Percentiles rank a stretch among this genome's conserved stretches.
phyloP scores from a whole-genome alignment of 1,140 invertebrate genomes.

The Spodoptera litura region DNA sequence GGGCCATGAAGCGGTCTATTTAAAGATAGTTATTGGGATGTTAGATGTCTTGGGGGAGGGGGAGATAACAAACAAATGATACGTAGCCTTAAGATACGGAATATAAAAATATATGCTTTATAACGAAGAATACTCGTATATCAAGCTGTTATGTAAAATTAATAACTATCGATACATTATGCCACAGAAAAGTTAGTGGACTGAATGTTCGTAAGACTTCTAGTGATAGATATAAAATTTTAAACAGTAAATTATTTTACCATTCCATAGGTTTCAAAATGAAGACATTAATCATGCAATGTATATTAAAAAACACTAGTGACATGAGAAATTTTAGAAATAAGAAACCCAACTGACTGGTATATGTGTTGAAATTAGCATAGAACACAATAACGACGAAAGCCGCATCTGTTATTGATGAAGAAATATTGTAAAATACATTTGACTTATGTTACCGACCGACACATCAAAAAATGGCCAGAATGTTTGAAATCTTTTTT shows the following conservation, averaged over 20 bases:
- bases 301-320: no score
- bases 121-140: no score
- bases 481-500: constrained; percentile 18
- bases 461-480: constrained; percentile 3
- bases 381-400: constrained; percentile 16
- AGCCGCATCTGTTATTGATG: background rate
- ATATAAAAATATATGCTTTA: no score
- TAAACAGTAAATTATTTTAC: no score
- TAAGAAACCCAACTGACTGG: background rate
- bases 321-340: background rate
- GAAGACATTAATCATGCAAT: no score
- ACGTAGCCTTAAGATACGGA: background rate
- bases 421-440: constrained; percentile 23
- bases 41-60: no score
- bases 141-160: no score
- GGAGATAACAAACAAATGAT: background rate
- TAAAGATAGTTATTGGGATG: background rate
- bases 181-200: no score
- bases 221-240: no score
- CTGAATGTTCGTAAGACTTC: no score
- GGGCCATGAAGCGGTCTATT: background rate
- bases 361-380: constrained; percentile 17
- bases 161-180: no score
- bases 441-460: background rate
- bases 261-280: no score